Conservation (phyloP, 2,797 vertebrate species). For the Coendou prehensilis region DNA sequence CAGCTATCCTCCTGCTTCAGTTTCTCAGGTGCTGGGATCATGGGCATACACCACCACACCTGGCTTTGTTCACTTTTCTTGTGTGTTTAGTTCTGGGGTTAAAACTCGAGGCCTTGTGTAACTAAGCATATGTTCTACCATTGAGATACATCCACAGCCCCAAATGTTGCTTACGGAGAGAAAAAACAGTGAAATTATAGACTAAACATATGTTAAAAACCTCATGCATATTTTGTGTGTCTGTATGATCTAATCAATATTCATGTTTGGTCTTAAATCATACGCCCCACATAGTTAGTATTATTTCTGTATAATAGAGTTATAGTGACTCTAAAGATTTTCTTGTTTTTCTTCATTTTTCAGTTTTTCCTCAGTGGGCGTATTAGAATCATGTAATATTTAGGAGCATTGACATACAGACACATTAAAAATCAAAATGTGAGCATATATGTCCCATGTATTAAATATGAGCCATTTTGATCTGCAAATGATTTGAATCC, state of each 20-base stretch:
- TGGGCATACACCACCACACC: neutral
- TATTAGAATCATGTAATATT: neutral
- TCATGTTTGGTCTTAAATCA: neutral
- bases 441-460: neutral
- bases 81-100: neutral
- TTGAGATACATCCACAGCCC: neutral
- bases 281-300: neutral
- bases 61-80: neutral
- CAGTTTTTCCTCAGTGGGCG: neutral
- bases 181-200: conserved; percentile 12
- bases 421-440: neutral
- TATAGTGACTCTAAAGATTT: conserved; percentile 20
- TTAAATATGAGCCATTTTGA: conserved; percentile 36
- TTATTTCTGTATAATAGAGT: neutral
- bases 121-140: neutral
- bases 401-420: neutral
- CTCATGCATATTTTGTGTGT: neutral
- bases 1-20: neutral
- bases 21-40: neutral
- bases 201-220: neutral
- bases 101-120: neutral
- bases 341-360: conserved; percentile 19
- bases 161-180: neutral
- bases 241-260: conserved; percentile 7
- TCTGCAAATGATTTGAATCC: neutral